Base-by-base conservation (phyloP, 1,140 invertebrate genomes). In the Dendroctonus ponderosae region DNA sequence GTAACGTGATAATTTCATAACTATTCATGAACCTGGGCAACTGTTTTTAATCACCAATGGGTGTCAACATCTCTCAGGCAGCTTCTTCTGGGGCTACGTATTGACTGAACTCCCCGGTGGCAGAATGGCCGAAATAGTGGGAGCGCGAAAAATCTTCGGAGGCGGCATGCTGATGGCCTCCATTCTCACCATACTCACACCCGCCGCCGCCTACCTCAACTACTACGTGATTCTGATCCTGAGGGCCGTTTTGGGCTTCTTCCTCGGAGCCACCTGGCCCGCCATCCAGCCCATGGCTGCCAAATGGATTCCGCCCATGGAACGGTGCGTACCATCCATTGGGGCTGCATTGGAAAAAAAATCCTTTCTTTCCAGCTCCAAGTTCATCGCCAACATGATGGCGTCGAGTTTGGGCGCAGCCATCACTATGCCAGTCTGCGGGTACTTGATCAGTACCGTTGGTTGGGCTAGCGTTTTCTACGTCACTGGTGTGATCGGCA, bases 31-130 rank as follows among this genome's bases (percentile, higher is more conserved):
- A 52, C n/a, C n/a, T n/a, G n/a, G n/a, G n/a, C n/a, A n/a, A n/a
- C n/a, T n/a, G n/a, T n/a, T n/a, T n/a, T n/a, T n/a, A n/a, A n/a
- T n/a, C n/a, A n/a, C 9, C 5, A 12, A 52, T 12, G 11, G 50
- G 3, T 46, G 44, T 46, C 2, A 11, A 52, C 8, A 46, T 46
- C 9, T 67, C 62, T 53, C 26, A 68, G 66, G 66, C 7, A 86
- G 88, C 67, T 96, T 95, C 82, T 96, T 92, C 82, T 93, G 91
- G 89, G 93, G 93, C 5, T 96, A 95, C 78, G 85, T 95, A 7
- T 82, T 91, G 40, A 94, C 92, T 44, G 94, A 94, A 78, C 79
- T 96, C 48, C 92, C 93, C 0, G 94, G 93, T 7, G 93, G 93
- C 5, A 83, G 91, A 58, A 79, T 95, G 42, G 90, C 91, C 9